A percentile compares a stretch with the other conserved stretches of the same genome.
phyloP scores from a whole-genome alignment of 2,113 vertebrate genomes.

The Dicrurus megarhynchus region DNA sequence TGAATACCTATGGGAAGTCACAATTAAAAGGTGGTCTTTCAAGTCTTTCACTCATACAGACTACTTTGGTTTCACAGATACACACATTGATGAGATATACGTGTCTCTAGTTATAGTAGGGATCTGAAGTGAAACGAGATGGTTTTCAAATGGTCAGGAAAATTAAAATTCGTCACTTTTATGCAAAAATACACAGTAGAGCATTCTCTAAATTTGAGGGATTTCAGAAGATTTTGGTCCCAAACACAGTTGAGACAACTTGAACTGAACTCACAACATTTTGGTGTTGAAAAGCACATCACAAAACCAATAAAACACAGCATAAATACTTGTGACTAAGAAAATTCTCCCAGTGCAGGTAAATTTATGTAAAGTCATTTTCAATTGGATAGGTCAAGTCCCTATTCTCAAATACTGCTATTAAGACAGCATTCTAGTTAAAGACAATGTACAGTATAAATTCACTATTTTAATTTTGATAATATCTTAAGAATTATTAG shows the following conservation, averaged over 20 bases:
- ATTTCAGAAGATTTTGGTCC: conserved; percentile 33
- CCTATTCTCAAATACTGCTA: neutral
- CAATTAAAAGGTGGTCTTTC: conserved; percentile 62
- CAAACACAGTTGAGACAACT: neutral
- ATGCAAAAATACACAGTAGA: conserved; percentile 59
- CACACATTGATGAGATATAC: neutral
- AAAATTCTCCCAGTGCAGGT: conserved; percentile 5
- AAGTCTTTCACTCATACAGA: conserved; percentile 3
- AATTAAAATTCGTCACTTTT: conserved; percentile 57
- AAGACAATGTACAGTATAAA: neutral
- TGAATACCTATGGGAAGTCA: conserved; percentile 50
- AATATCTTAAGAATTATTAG: conserved; percentile 4
- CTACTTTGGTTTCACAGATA: conserved; percentile 39
- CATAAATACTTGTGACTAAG: conserved; percentile 42
- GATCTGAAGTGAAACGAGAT: conserved; percentile 38
- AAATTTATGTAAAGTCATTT: conserved; percentile 24
- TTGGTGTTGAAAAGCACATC: conserved; percentile 18
- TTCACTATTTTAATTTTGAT: conserved; percentile 47
- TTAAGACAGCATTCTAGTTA: neutral
- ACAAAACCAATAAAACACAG: neutral
- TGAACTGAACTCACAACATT: conserved; percentile 1
- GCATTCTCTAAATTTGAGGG: conserved; percentile 25
- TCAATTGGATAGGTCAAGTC: conserved; percentile 42
- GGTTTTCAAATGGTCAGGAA: conserved; percentile 58
- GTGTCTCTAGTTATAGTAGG: conserved; percentile 26